These are phyloP conservation scores for Lutjanus erythropterus DNA, from an alignment of 2,113 vertebrate genomes.

Conservation along the genomic window DNA sequence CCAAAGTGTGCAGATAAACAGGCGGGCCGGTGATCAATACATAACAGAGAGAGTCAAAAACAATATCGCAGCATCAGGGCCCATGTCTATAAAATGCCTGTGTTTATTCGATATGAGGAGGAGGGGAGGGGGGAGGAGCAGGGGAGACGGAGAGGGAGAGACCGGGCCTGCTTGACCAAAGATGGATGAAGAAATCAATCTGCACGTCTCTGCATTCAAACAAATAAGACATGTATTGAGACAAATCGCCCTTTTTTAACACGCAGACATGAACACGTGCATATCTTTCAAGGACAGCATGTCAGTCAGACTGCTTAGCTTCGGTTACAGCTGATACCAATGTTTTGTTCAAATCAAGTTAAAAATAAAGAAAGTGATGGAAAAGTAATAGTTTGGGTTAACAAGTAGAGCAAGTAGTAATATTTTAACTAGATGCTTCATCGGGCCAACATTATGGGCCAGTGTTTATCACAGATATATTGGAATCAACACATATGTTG, in stretches of 20 bases:
- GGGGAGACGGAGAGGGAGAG: not conserved
- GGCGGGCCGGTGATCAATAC: constrained; percentile 76
- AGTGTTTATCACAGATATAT: not conserved
- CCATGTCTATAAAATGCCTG: constrained; percentile 62
- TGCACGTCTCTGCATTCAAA: constrained; percentile 28
- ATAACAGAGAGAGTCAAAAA: constrained; percentile 77
- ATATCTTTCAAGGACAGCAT: not conserved
- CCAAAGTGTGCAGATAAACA: constrained; percentile 77
- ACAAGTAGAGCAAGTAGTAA: not conserved
- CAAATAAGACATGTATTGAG: constrained; percentile 39
- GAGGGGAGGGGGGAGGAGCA: not conserved
- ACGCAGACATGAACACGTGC: too few species aligned
- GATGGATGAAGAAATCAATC: constrained; percentile 66
- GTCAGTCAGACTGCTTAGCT: not conserved
- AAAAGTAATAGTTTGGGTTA: not conserved
- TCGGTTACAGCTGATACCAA: not conserved
- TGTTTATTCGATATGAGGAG: constrained; percentile 53
- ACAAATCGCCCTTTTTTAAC: constrained; percentile 7
- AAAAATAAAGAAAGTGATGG: not conserved
- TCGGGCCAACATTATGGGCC: too few species aligned
- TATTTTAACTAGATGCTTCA: not conserved
- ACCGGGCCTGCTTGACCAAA: constrained; percentile 40
- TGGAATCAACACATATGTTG: not conserved
- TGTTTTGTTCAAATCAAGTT: not conserved
- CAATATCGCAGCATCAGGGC: constrained; percentile 69